Base-by-base conservation (phyloP, 2,888 invertebrate species). In the Taenaris catops region DNA sequence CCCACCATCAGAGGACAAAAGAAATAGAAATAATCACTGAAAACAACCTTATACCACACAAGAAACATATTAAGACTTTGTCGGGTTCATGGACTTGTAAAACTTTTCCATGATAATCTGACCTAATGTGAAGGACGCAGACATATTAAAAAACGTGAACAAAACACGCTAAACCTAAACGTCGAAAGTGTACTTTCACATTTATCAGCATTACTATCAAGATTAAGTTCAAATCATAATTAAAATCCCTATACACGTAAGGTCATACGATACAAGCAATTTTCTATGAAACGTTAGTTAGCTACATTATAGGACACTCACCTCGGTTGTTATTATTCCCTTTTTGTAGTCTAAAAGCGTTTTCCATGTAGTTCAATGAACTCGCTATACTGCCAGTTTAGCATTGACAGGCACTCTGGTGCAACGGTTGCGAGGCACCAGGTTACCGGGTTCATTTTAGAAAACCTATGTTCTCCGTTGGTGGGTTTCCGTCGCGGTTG, bases 141-240 rank as follows among this genome's bases (percentile, higher is more conserved):
- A 28, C 28, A 4, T 18, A n/a, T 8, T 12, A 12, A 11, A 25
- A 14, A n/a, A 19, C 5, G 7, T n/a, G n/a, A 16, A 4, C 16
- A 12, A 12, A 7, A 12, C 12, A 25, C n/a, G n/a, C n/a, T n/a
- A n/a, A n/a, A n/a, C n/a, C n/a, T n/a, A n/a, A n/a, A n/a, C n/a
- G n/a, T 17, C 3, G 16, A 7, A 16, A 16, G 6, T 37, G 14
- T 20, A 12, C 11, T 28, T 29, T 7, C 14, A 8, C 12, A 20
- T 26, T 31, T 20, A 16, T 37, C 5, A 18, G 21, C 26, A 21
- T 21, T 34, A 19, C 3, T 8, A 41, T 36, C 40, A 36, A 40
- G 40, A 40, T 40, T 25, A 36, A 21, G 12, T 14, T 25, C 17
- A 14, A 26, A 23, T 31, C 16, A 28, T 28, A 38, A 33, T 38